Evolutionary conservation across 1,140 invertebrate genomes (phyloP).

Genomic region (Pygmarrhopalites habei): DNA sequence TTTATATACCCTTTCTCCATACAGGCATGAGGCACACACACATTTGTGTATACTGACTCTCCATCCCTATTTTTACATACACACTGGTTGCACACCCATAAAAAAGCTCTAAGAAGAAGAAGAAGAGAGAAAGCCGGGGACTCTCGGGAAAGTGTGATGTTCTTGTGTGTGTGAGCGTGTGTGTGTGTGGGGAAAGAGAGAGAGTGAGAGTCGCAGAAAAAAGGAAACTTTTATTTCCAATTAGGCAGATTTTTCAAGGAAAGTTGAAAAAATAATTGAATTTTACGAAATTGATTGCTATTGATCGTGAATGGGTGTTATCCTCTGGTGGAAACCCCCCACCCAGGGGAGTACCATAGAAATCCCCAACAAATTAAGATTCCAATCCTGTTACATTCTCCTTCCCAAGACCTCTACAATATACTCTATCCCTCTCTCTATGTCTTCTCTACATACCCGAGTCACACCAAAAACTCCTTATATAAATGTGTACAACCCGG

Average conservation of each 20-base stretch:
- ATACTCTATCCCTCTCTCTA: neutral
- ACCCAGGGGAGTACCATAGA: conserved; percentile 19
- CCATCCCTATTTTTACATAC: too few relatives aligned
- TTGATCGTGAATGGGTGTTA: conserved; percentile 24
- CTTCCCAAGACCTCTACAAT: neutral
- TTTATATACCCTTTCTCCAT: too few relatives aligned
- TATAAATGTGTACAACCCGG: too few relatives aligned
- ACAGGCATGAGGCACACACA: too few relatives aligned
- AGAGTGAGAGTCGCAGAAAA: conserved; percentile 25
- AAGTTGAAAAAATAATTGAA: conserved; percentile 35
- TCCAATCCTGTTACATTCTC: conserved; percentile 24
- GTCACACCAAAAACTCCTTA: too few relatives aligned
- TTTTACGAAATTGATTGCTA: conserved; percentile 33
- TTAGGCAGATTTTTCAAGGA: conserved; percentile 35
- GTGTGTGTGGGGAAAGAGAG: too few relatives aligned
- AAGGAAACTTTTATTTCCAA: conserved; percentile 34
- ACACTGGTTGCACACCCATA: too few relatives aligned
- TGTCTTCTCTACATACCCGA: too few relatives aligned
- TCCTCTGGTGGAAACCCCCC: conserved; percentile 14
- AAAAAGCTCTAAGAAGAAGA: too few relatives aligned
- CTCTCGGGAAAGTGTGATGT: conserved; percentile 15
- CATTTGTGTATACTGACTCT: too few relatives aligned
- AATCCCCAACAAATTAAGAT: conserved; percentile 29
- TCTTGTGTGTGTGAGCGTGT: too few relatives aligned
- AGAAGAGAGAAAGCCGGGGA: too few relatives aligned